phyloP scores from a whole-genome alignment of 2,797 vertebrate genomes.

The Nannoperca obscura region DNA sequence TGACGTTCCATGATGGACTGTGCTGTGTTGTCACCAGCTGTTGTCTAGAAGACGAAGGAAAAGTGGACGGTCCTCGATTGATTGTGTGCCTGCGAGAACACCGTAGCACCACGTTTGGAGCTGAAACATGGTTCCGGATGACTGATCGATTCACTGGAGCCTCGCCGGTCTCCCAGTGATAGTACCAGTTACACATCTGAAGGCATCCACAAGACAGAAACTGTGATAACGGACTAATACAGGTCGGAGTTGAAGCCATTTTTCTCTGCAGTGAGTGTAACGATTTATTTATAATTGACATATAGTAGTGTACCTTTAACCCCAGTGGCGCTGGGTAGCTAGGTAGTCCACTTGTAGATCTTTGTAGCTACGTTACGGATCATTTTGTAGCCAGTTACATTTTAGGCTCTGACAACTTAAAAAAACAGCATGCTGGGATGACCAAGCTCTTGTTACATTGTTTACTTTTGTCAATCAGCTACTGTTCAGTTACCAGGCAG shows the following conservation, averaged over 20 bases:
- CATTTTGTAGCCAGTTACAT: conserved; percentile 7
- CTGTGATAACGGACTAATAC: conserved; percentile 65
- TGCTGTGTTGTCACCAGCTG: conserved; percentile 84
- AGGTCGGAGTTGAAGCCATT: conserved; percentile 77
- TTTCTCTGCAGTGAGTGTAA: conserved; percentile 65
- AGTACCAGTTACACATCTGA: conserved; percentile 58
- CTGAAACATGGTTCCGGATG: conserved; percentile 13
- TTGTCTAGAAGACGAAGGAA: conserved; percentile 64
- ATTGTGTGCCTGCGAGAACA: background rate
- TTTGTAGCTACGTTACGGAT: conserved; percentile 3
- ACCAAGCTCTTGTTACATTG: conserved; percentile 15
- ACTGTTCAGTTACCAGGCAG: background rate
- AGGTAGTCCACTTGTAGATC: conserved; percentile 28
- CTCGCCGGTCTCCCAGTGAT: conserved; percentile 29
- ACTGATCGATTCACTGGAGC: conserved; percentile 26
- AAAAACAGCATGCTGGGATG: conserved; percentile 30
- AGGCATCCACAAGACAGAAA: conserved; percentile 58
- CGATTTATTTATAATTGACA: conserved; percentile 4
- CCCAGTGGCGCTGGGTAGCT: background rate
- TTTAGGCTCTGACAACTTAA: conserved; percentile 26
- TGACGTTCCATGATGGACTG: conserved; percentile 76
- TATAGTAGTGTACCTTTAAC: background rate
- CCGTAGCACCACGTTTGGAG: background rate
- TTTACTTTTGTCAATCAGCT: conserved; percentile 46
- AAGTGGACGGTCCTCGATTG: conserved; percentile 58